Evolutionary conservation across 2,113 vertebrate genomes (phyloP).

Genomic region (Microcebus tavaratra): DNA sequence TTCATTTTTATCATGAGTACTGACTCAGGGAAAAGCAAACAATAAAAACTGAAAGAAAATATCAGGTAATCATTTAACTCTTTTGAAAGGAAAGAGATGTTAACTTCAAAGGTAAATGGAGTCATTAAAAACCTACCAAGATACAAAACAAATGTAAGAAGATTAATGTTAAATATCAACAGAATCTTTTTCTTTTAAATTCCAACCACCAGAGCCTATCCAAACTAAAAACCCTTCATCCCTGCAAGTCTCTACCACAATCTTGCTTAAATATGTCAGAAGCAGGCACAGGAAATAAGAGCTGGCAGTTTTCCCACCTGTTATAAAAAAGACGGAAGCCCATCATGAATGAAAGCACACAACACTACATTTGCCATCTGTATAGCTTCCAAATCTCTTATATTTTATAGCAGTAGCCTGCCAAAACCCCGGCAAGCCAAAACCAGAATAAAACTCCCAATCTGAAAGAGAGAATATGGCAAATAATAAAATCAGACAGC

Average conservation of each 20-base stretch:
- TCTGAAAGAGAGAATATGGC: conserved; percentile 58
- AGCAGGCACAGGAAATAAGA: conserved; percentile 59
- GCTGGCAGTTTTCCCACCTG: conserved; percentile 34
- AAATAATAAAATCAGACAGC: conserved; percentile 73
- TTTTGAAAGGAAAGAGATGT: not conserved
- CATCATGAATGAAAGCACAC: conserved; percentile 62
- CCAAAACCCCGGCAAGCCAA: conserved; percentile 65
- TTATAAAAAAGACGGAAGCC: conserved; percentile 71
- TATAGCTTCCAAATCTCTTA: conserved; percentile 74
- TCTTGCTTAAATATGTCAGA: conserved; percentile 68
- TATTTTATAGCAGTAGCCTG: conserved; percentile 73
- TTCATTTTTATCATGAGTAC: not conserved
- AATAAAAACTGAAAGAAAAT: conserved; percentile 28
- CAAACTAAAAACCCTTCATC: conserved; percentile 8
- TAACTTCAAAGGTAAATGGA: conserved; percentile 47
- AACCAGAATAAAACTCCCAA: conserved; percentile 63
- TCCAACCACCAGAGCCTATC: not conserved
- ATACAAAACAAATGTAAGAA: conserved; percentile 32
- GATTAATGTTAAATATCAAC: not conserved
- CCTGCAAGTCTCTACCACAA: not conserved
- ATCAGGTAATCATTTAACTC: not conserved
- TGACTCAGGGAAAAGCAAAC: not conserved
- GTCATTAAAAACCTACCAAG: not conserved
- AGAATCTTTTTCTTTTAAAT: not conserved
- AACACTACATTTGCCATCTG: conserved; percentile 69